A percentile compares a stretch with the other conserved stretches of the same genome.
Evolutionary conservation across 1,140 invertebrate species (phyloP).

Genomic region (Drosophila miranda): DNA sequence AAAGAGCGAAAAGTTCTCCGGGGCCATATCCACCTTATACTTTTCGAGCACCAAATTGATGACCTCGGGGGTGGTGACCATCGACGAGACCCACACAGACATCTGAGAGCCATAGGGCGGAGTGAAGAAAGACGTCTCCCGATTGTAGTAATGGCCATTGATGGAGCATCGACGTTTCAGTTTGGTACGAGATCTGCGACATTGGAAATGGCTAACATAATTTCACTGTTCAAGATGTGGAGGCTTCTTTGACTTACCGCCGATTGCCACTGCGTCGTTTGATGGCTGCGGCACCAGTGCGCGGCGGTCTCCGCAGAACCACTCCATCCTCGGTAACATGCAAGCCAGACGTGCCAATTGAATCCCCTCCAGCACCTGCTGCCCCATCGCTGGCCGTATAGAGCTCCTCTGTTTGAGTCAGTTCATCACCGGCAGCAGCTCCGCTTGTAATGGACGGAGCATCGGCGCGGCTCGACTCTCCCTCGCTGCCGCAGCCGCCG

Average conservation of each 20-base stretch:
- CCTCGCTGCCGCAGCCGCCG: conserved; percentile 40
- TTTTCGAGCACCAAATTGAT: conserved; percentile 93
- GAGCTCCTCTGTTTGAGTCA: conserved; percentile 73
- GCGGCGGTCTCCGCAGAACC: conserved; percentile 81
- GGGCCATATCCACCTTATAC: conserved; percentile 92
- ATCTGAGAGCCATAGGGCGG: conserved; percentile 92
- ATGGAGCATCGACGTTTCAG: conserved; percentile 91
- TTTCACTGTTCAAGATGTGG: neutral
- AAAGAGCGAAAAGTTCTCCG: conserved; percentile 91
- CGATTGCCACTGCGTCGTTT: conserved; percentile 87
- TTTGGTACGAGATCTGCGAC: conserved; percentile 85
- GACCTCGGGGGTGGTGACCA: conserved; percentile 91
- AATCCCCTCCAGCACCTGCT: conserved; percentile 41
- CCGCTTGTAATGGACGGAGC: conserved; percentile 73
- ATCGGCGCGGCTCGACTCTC: conserved; percentile 73
- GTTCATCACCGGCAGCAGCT: conserved; percentile 73
- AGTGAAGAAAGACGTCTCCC: conserved; percentile 94
- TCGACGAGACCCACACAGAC: conserved; percentile 92
- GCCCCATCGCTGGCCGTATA: conserved; percentile 60
- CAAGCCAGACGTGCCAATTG: conserved; percentile 70
- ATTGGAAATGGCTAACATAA: neutral
- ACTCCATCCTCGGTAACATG: conserved; percentile 79
- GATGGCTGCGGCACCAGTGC: conserved; percentile 87
- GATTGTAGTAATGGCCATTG: conserved; percentile 94
- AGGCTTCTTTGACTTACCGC: conserved; percentile 72